Base-by-base conservation (phyloP, 2,113 vertebrate species). In the Bubo bubo region DNA sequence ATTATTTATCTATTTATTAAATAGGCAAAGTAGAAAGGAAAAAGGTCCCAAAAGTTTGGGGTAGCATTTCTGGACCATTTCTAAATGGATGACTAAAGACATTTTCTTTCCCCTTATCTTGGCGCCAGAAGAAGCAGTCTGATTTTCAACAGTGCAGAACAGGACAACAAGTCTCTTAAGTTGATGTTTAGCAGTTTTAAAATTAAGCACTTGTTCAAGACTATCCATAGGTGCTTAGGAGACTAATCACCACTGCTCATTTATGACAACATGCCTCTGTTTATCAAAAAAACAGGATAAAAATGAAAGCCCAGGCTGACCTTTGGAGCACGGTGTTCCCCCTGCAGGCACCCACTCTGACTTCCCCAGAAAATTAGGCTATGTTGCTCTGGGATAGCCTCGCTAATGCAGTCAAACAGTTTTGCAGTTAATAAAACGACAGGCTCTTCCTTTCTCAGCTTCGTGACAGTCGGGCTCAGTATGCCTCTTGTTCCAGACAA, bases 361-460 rank as follows among this genome's bases (percentile, higher is more conserved):
- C 60, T 75, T 85, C 52, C 79, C 52, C 3, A 6, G 70, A 96
- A 96, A 93, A 94, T 70, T 4, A 9, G 45, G 60, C 68, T 59
- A 22, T 4, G 0, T 50, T 86, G 63, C 56, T 87, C 55, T 1
- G 0, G 86, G 60, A 95, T 52, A 95, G 73, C 67, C 74, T 93
- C 0, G 2, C 84, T 87, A 90, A 52, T 1, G 2, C 68, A 60
- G 79, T 68, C 91, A 93, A 72, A 79, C 26, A 0, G 8, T 62
- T 94, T 80, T 94, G 80, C 77, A 88, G 73, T 88, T 91, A 86
- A 90, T 92, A 82, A 94, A 96, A 85, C 0, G 4, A 58, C 90
- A 80, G 74, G 59, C 62, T 92, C 96, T 93, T 96, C 93, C 93
- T 96, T 88, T 75, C 90, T 66, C 45, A 88, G 87, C 90, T 86